phyloP scores from a whole-genome alignment of 2,888 invertebrate species.

The Lutraria lutraria region DNA sequence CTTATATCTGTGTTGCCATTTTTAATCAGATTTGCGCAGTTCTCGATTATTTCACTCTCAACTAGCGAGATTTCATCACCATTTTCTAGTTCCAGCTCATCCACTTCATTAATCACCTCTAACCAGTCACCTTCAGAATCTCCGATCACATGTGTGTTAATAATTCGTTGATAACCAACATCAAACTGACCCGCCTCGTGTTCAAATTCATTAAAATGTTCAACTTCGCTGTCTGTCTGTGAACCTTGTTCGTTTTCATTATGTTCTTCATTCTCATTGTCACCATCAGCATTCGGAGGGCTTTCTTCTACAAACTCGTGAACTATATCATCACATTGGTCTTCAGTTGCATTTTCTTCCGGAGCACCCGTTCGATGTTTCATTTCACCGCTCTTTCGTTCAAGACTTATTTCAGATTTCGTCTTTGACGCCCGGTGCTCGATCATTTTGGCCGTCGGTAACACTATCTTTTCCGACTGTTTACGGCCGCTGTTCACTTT shows the following conservation, averaged over 20 bases:
- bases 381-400: not conserved
- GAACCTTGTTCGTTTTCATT: not conserved
- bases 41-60: constrained; percentile 57
- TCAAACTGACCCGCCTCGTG: constrained; percentile 17
- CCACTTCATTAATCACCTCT: constrained; percentile 58
- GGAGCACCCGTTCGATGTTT: not conserved
- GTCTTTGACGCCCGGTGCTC: not conserved
- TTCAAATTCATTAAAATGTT: not conserved
- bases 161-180: constrained; percentile 11
- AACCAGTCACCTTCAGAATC: constrained; percentile 47
- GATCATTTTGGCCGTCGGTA: constrained; percentile 6
- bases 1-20: constrained; percentile 22
- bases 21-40: constrained; percentile 25
- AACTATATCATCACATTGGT: not conserved
- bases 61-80: constrained; percentile 48
- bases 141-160: not conserved
- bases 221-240: not conserved
- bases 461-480: not conserved
- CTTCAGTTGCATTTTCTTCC: not conserved
- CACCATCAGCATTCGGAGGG: not conserved
- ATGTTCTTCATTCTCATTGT: not conserved
- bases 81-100: constrained; percentile 43
- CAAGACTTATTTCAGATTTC: not conserved
- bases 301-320: not conserved
- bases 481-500: constrained; percentile 3